Evolutionary conservation across 2,797 vertebrate genomes (phyloP), one percentile per base, ranked within the genome.

Genomic region (Cyprinella venusta): DNA sequence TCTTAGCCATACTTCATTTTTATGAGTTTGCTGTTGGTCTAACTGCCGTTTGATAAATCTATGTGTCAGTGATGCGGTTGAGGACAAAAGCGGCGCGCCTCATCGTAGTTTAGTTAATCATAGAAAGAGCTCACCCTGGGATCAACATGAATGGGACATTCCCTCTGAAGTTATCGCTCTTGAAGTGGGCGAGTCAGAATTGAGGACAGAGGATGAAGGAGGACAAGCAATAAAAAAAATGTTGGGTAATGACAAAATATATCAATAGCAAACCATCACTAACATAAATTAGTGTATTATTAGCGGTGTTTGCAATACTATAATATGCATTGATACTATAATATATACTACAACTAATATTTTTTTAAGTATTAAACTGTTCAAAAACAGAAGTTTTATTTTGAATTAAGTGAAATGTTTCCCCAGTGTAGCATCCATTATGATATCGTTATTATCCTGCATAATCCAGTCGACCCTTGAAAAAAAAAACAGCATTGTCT

Each of bases 81-180:
- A 83, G 80, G 56, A 83, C 80, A 83, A 80, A 65, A 33, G 65
- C 5, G 16, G 36, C 69, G 16, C 63, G 36, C 36, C 74, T 79
- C 63, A 24, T 76, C 40, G 38, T 83, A 79, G 56, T 85, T 87
- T 82, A 82, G 70, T 87, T 87, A 82, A 84, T 79, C 86, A 87
- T 80, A 72, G 45, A 24, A 76, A 76, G 36, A 26, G 33, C 67
- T 85, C 24, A 9, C 75, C 80, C 69, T 63, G 59, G 38, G 69
- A 76, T 80, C 54, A 76, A 30, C 36, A 33, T n/a, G 40, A 76
- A 82, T 76, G 81, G 38, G 64, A 82, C 13, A 2, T n/a, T 67
- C 21, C 36, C 56, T 65, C 67, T 74, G 26, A 72, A 82, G 50
- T 68, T 82, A 82, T 76, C 7, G 42, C 33, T 48, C 36, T 26